These are phyloP conservation scores for Hofmannophila pseudospretella DNA, from an alignment of 2,888 invertebrate genomes.

Conservation along the genomic window DNA sequence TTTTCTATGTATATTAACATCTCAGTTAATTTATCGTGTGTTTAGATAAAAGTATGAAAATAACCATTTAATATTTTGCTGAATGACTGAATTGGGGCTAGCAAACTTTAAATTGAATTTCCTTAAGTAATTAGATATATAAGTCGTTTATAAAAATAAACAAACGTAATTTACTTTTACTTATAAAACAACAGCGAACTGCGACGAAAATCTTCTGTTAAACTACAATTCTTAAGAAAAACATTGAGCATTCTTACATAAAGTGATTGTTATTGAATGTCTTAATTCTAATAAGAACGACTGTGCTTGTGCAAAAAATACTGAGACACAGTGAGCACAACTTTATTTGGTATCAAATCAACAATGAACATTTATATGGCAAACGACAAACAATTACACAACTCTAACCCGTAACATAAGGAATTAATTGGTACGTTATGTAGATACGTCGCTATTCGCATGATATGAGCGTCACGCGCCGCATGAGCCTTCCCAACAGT, in stretches of 20 bases:
- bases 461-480: slow-evolving; percentile 49
- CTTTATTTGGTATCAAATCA: slow-evolving; percentile 52
- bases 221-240: slow-evolving; percentile 39
- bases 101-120: background rate
- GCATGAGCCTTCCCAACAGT: slow-evolving; percentile 26
- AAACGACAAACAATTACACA: slow-evolving; percentile 55
- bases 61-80: slow-evolving; percentile 4
- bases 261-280: slow-evolving; percentile 37
- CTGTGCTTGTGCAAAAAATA: slow-evolving; percentile 63
- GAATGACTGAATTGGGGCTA: background rate
- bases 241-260: slow-evolving; percentile 70
- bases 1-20: background rate
- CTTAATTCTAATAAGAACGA: slow-evolving; percentile 52
- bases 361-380: slow-evolving; percentile 73
- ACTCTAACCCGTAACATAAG: slow-evolving; percentile 60
- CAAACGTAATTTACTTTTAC: slow-evolving; percentile 24
- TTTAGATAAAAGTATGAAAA: slow-evolving; percentile 15
- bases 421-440: slow-evolving; percentile 40
- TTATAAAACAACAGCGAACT: slow-evolving; percentile 39
- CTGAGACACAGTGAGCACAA: slow-evolving; percentile 53
- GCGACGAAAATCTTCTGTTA: slow-evolving; percentile 32
- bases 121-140: background rate
- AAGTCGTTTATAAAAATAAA: slow-evolving; percentile 9
- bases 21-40: slow-evolving; percentile 1
- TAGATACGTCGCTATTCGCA: slow-evolving; percentile 54